Evolutionary conservation across 2,888 invertebrate species (phyloP).

Genomic region (Alentia gelatinosa): DNA sequence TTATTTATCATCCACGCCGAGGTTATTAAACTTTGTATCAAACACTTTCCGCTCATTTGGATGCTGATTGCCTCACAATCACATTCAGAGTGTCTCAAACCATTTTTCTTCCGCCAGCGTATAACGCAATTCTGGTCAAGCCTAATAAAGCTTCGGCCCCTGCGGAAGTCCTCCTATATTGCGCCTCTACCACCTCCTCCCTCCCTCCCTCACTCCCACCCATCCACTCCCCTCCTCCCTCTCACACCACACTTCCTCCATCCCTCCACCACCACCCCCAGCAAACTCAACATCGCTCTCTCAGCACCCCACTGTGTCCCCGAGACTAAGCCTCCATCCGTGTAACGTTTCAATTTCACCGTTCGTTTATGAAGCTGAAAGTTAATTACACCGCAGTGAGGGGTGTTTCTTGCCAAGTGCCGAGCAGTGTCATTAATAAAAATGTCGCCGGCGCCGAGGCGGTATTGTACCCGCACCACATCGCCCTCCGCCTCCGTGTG

Average conservation of each 20-base stretch:
- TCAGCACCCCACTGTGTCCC: not conserved
- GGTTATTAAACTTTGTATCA: slow-evolving; percentile 48
- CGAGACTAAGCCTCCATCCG: not conserved
- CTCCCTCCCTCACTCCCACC: not conserved
- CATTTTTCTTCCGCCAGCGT: slow-evolving; percentile 8
- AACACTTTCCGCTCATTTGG: slow-evolving; percentile 46
- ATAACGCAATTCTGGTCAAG: slow-evolving; percentile 31
- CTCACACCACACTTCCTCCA: not conserved
- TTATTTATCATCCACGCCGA: slow-evolving; percentile 12
- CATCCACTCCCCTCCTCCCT: not conserved
- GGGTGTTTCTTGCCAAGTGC: not conserved
- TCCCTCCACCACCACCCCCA: not conserved
- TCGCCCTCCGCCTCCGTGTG: not conserved
- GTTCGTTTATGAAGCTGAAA: slow-evolving; percentile 49
- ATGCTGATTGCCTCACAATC: slow-evolving; percentile 39
- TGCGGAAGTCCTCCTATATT: not conserved
- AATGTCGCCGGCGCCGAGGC: not conserved
- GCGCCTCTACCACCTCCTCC: not conserved
- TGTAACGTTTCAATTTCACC: slow-evolving; percentile 35
- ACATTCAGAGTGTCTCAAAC: not conserved
- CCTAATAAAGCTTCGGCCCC: not conserved
- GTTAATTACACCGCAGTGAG: slow-evolving; percentile 27
- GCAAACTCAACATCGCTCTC: not conserved
- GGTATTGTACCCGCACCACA: not conserved
- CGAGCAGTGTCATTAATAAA: slow-evolving; percentile 4